Conservation (phyloP, 1,140 invertebrate species). For the Trichonephila clavipes region DNA sequence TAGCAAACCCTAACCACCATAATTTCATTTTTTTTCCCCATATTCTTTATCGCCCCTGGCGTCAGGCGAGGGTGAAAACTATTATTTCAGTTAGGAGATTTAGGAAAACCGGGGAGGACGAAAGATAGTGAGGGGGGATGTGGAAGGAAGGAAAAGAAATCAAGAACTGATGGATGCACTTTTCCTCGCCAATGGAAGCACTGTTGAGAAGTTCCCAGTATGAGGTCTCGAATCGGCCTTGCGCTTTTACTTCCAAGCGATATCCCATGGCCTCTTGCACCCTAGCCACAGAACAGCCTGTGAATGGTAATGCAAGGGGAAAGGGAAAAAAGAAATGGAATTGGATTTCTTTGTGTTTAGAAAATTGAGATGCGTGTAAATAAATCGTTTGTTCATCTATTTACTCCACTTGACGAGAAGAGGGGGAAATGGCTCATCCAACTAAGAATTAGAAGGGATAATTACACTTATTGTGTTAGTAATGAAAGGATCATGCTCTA, state of each 20-base stretch:
- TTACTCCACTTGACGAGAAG: not conserved
- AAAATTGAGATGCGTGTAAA: not conserved
- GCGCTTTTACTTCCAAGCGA: not conserved
- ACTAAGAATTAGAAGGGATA: not conserved
- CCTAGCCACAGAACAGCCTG: not conserved
- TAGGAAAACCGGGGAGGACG: constrained; percentile 1
- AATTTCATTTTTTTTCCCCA: not conserved
- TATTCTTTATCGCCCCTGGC: constrained; percentile 19
- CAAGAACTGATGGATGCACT: constrained; percentile 50
- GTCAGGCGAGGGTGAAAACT: constrained; percentile 42
- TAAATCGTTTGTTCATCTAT: not conserved
- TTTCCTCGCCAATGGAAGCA: not conserved
- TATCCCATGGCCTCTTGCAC: constrained; percentile 41
- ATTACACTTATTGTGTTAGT: not conserved
- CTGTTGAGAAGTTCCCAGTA: constrained; percentile 49
- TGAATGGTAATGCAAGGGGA: not conserved
- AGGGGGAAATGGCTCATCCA: not conserved
- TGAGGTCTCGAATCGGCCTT: constrained; percentile 39
- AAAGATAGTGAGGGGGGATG: not conserved
- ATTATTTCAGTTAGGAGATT: constrained; percentile 34
- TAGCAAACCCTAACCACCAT: not conserved
- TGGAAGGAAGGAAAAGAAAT: not conserved
- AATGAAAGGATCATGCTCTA: not conserved
- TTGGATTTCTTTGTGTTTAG: not conserved
- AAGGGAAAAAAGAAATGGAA: not conserved